A percentile compares a stretch with the other conserved stretches of the same genome.
Conservation (phyloP, 2,888 invertebrate species). For the Protophormia terraenovae region DNA sequence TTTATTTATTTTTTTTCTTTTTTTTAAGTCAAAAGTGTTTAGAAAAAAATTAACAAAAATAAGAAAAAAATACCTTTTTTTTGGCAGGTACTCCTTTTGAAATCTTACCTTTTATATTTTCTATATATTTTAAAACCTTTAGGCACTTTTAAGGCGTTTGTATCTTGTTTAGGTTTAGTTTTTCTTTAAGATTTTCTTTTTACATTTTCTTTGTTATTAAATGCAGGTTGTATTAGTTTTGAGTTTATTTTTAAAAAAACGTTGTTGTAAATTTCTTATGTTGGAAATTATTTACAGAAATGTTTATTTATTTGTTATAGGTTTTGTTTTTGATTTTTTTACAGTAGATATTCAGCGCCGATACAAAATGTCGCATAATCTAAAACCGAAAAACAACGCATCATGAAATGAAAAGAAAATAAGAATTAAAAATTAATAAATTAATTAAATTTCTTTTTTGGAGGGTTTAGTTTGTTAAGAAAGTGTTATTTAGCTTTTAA, state of each 20-base stretch:
- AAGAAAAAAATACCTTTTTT: not conserved
- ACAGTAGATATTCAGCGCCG: slow-evolving; percentile 82
- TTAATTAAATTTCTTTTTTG: slow-evolving; percentile 42
- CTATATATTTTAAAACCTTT: slow-evolving; percentile 70
- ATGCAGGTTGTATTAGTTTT: slow-evolving; percentile 40
- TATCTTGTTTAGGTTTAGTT: slow-evolving; percentile 57
- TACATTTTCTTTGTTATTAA: no score
- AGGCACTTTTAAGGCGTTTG: slow-evolving; percentile 64
- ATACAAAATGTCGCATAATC: slow-evolving; percentile 82
- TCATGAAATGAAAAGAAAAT: slow-evolving; percentile 80
- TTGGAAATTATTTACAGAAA: slow-evolving; percentile 57
- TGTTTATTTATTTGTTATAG: slow-evolving; percentile 46
- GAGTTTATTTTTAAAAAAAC: slow-evolving; percentile 64
- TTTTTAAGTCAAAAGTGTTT: slow-evolving; percentile 23
- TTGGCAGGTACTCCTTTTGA: not conserved
- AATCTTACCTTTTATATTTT: slow-evolving; percentile 73
- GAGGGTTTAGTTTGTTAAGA: slow-evolving; percentile 15
- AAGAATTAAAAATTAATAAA: slow-evolving; percentile 71
- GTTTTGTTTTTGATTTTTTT: slow-evolving; percentile 72
- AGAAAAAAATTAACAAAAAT: slow-evolving; percentile 26
- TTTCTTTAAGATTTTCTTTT: slow-evolving; percentile 70
- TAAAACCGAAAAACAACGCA: slow-evolving; percentile 79
- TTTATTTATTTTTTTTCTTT: no score
- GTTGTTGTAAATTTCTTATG: slow-evolving; percentile 55
- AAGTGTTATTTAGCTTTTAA: not conserved